These are phyloP conservation scores for Barbus barbus DNA, from an alignment of 2,113 vertebrate species.

Conservation along the genomic window DNA sequence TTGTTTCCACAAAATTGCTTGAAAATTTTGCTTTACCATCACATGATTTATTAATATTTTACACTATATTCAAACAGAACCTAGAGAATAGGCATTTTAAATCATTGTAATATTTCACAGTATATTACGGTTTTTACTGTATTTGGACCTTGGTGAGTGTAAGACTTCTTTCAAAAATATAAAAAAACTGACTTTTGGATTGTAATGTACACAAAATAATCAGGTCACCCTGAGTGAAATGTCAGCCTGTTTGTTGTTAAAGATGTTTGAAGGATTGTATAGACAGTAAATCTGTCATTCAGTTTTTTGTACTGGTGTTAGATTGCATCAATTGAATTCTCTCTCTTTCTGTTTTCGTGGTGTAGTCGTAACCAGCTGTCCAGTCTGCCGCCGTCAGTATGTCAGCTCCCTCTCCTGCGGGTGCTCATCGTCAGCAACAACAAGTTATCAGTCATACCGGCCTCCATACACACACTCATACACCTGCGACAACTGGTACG, in stretches of 20 bases:
- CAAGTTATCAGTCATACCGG: constrained; percentile 81
- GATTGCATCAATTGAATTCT: neutral
- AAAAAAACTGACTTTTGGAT: neutral
- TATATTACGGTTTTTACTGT: too few relatives aligned
- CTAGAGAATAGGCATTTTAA: too few relatives aligned
- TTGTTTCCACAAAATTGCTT: too few relatives aligned
- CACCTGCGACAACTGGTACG: constrained; percentile 88
- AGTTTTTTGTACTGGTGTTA: neutral
- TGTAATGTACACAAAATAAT: neutral
- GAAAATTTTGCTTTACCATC: too few relatives aligned
- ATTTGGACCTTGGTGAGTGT: too few relatives aligned
- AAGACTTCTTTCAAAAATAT: too few relatives aligned
- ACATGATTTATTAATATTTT: too few relatives aligned
- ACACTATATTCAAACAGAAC: too few relatives aligned
- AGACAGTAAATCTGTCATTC: constrained; percentile 3
- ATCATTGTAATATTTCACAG: too few relatives aligned
- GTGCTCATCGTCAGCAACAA: constrained; percentile 92
- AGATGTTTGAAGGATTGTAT: neutral
- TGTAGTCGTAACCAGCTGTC: constrained; percentile 88
- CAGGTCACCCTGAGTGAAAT: neutral
- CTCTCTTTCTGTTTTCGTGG: neutral
- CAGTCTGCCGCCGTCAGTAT: constrained; percentile 82
- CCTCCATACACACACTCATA: constrained; percentile 78
- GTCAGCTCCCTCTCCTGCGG: constrained; percentile 86
- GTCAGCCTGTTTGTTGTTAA: neutral